These are phyloP conservation scores for Phytoseiulus persimilis DNA, from an alignment of 2,888 invertebrate genomes.

Conservation along the genomic window DNA sequence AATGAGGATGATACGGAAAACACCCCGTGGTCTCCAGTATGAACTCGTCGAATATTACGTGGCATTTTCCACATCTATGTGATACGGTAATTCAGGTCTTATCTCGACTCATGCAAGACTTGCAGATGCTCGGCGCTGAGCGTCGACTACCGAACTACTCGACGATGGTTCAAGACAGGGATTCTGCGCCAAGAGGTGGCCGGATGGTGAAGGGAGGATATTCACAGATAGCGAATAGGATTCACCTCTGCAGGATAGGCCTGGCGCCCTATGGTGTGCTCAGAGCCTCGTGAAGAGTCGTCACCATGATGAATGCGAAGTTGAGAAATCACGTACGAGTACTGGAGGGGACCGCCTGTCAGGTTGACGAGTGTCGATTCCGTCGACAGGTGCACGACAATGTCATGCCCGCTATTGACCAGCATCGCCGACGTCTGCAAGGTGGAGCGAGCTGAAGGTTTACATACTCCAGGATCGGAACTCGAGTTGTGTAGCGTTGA, in stretches of 20 bases:
- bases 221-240: conserved; percentile 41
- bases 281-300: conserved; percentile 84
- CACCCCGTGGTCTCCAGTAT: too few relatives aligned
- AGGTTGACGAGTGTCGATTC: conserved; percentile 62
- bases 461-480: too few relatives aligned
- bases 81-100: too few relatives aligned
- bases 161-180: too few relatives aligned
- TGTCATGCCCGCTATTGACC: conserved; percentile 86
- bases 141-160: too few relatives aligned
- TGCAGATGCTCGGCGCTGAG: not conserved
- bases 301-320: conserved; percentile 88
- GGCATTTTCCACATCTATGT: too few relatives aligned
- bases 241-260: conserved; percentile 95
- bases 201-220: too few relatives aligned
- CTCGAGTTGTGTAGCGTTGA: too few relatives aligned
- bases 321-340: conserved; percentile 88
- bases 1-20: too few relatives aligned
- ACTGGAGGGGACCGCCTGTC: conserved; percentile 88
- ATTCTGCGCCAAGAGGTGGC: too few relatives aligned
- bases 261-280: conserved; percentile 90
- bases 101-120: too few relatives aligned
- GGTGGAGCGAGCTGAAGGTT: conserved; percentile 37
- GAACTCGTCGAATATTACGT: too few relatives aligned
- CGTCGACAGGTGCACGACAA: conserved; percentile 61
- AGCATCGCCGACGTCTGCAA: conserved; percentile 75